These are phyloP conservation scores for Chroicocephalus ridibundus DNA, from an alignment of 2,113 vertebrate species.

Conservation along the genomic window DNA sequence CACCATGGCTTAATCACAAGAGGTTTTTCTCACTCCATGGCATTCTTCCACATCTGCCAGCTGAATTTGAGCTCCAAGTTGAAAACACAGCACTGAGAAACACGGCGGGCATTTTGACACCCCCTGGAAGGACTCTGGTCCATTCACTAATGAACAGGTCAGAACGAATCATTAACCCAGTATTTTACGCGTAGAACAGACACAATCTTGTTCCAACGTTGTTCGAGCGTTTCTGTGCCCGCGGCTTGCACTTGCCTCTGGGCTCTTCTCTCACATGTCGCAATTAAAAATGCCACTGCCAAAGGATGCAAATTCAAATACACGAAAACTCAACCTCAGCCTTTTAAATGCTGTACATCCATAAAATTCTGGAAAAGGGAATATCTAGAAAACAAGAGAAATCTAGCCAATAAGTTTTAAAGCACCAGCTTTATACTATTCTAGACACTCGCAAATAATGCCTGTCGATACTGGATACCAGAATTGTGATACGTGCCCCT, in stretches of 20 bases:
- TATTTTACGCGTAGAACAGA: neutral
- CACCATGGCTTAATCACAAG: accelerated
- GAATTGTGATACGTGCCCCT: neutral
- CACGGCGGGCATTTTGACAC: neutral
- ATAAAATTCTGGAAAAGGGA: constrained; percentile 13
- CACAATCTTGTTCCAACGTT: neutral
- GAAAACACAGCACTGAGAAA: neutral
- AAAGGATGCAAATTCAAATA: neutral
- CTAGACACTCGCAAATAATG: neutral
- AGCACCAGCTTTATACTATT: neutral
- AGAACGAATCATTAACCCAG: neutral
- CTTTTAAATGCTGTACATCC: constrained; percentile 11
- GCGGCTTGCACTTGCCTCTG: neutral
- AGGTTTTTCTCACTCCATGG: neutral
- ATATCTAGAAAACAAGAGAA: neutral
- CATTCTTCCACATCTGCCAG: neutral
- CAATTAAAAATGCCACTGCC: neutral
- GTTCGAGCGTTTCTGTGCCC: neutral
- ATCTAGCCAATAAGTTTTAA: neutral
- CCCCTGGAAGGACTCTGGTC: neutral
- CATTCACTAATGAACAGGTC: neutral
- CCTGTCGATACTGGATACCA: neutral
- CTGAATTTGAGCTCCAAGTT: neutral
- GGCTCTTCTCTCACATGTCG: neutral
- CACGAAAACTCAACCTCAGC: neutral